Base-by-base conservation (phyloP, 2,888 invertebrate genomes). In the Uropetala carovei region DNA sequence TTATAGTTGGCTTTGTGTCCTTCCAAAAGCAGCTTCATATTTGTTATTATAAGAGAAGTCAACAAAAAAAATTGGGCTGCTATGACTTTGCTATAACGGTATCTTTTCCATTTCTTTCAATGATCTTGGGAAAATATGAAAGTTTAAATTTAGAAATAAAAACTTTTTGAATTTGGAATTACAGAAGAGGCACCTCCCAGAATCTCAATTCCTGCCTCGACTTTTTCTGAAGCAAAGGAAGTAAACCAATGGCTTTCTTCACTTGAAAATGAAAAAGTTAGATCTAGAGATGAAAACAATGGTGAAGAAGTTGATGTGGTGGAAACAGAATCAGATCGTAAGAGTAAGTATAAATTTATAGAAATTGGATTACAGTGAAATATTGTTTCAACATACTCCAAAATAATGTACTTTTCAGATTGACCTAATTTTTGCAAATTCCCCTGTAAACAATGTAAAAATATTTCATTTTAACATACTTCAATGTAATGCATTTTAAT, bases 231-330 rank as follows among this genome's bases (percentile, higher is more conserved):
- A 92, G 94, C 94, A 0, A 58, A 93, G 14, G 93, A 93, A 58
- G 93, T 94, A 8, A 93, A 94, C 27, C 94, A 94, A 68, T 95
- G 94, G 94, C 93, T 95, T 11, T n/a, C 60, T 64, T 89, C 89
- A 89, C n/a, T 8, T 64, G 43, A 89, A 83, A 56, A 16, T 56
- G 83, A 83, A 64, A 64, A 68, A 43, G 9, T n/a, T 9, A 43
- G 18, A n/a, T 10, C 89, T 9, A 43, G 43, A n/a, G 85, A 85
- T 18, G 89, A 89, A 68, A 64, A 18, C 64, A 43, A 89, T n/a
- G 68, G 30, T 14, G n/a, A 64, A 30, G 89, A 89, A 89, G 64
- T 89, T 43, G 89, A 89, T 89, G 89, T 89, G 11, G n/a, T 68
- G 64, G 64, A 43, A 14, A 14, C 30, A 27, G 89, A 64, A 64